Conservation (phyloP, 2,797 vertebrate genomes). For the Onychomys arenicola region DNA sequence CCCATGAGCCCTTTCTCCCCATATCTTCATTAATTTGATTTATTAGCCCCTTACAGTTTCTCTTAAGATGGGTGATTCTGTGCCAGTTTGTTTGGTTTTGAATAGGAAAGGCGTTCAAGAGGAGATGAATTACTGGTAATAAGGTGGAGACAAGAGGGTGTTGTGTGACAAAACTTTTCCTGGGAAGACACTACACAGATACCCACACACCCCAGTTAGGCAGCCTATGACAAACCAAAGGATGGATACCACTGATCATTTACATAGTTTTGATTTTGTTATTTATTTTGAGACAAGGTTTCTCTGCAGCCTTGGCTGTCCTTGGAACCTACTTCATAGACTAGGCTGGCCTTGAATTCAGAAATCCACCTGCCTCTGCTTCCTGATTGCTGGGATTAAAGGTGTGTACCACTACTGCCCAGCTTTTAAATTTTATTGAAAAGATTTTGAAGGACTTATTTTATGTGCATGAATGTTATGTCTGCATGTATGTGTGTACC, state of each 20-base stretch:
- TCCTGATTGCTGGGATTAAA: background rate
- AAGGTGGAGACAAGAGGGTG: background rate
- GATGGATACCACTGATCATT: background rate
- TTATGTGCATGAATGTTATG: background rate
- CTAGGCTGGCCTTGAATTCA: background rate
- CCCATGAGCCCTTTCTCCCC: background rate
- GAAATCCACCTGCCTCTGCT: background rate
- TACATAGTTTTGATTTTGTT: too few relatives aligned
- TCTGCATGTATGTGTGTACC: background rate
- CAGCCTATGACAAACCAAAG: background rate
- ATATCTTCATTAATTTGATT: background rate
- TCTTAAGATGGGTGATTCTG: background rate
- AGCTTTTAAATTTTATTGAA: background rate
- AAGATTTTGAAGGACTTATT: background rate
- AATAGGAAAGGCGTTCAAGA: background rate
- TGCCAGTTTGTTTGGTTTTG: background rate
- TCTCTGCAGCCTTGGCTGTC: background rate
- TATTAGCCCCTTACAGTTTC: background rate
- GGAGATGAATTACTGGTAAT: background rate
- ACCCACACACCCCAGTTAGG: background rate
- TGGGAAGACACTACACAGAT: background rate
- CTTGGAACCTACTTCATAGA: background rate
- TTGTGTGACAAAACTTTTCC: background rate
- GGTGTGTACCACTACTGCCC: background rate
- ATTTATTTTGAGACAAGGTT: background rate